phyloP scores from a whole-genome alignment of 2,113 vertebrate species.

The Neogobius melanostomus region DNA sequence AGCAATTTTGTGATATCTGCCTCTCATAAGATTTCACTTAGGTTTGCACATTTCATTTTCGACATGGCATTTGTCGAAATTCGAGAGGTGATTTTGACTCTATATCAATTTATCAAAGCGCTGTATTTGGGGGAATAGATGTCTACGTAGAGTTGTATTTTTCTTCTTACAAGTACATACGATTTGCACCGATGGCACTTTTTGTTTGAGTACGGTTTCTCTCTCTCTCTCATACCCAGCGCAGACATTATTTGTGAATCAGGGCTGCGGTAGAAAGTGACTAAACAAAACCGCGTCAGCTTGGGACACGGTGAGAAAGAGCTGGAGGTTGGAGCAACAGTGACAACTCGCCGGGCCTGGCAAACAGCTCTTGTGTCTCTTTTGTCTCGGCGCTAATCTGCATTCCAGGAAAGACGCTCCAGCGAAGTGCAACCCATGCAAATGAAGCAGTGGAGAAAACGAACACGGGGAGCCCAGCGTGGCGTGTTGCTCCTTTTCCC shows the following conservation, averaged over 20 bases:
- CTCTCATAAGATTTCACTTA: no score
- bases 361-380: slow-evolving; percentile 35
- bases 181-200: no score
- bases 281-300: background rate
- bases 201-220: background rate
- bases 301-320: background rate
- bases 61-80: no score
- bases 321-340: background rate
- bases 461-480: slow-evolving; percentile 23
- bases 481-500: slow-evolving; percentile 19
- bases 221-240: background rate
- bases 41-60: no score
- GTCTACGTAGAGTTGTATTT: no score
- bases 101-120: no score
- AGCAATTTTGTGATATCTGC: no score
- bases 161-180: no score
- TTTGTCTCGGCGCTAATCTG: slow-evolving; percentile 50
- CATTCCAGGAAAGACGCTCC: slow-evolving; percentile 54
- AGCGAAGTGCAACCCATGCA: slow-evolving; percentile 57
- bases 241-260: background rate
- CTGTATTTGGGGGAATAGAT: no score
- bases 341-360: slow-evolving; percentile 19
- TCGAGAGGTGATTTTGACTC: no score
- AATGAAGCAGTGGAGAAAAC: slow-evolving; percentile 51
- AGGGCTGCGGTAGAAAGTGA: background rate